A percentile compares a stretch with the other conserved stretches of the same genome.
Conservation (phyloP, 2,888 invertebrate species). For the Baccha elongata region DNA sequence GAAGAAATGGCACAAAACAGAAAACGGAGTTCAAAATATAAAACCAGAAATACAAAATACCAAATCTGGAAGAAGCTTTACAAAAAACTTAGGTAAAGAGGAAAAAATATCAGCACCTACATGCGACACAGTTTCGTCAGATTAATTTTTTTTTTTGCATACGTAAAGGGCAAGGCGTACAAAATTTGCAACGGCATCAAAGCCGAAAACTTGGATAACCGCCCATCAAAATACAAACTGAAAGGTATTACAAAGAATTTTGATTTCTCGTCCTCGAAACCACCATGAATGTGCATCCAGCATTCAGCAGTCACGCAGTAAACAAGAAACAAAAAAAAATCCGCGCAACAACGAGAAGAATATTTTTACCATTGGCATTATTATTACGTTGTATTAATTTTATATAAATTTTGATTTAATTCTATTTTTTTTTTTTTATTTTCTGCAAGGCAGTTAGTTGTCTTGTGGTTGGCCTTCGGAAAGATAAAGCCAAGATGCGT, state of each 20-base stretch:
- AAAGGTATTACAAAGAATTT: constrained; percentile 73
- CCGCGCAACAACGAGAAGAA: constrained; percentile 18
- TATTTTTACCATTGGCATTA: constrained; percentile 53
- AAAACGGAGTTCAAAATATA: too few relatives aligned
- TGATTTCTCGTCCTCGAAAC: constrained; percentile 71
- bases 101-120: too few relatives aligned
- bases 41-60: too few relatives aligned
- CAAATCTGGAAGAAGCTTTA: too few relatives aligned
- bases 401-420: constrained; percentile 47
- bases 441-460: neutral
- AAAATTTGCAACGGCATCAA: constrained; percentile 68
- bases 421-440: neutral
- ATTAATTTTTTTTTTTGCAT: constrained; percentile 44
- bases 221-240: constrained; percentile 73
- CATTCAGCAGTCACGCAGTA: neutral
- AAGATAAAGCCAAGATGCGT: constrained; percentile 71
- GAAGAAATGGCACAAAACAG: too few relatives aligned
- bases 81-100: too few relatives aligned
- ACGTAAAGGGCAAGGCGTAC: constrained; percentile 42
- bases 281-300: constrained; percentile 59
- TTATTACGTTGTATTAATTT: constrained; percentile 68
- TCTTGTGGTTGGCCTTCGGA: constrained; percentile 64
- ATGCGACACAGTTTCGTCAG: neutral
- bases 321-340: constrained; percentile 10
- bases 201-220: constrained; percentile 72